phyloP scores from a whole-genome alignment of 2,888 invertebrate species.

The Callosobruchus maculatus region DNA sequence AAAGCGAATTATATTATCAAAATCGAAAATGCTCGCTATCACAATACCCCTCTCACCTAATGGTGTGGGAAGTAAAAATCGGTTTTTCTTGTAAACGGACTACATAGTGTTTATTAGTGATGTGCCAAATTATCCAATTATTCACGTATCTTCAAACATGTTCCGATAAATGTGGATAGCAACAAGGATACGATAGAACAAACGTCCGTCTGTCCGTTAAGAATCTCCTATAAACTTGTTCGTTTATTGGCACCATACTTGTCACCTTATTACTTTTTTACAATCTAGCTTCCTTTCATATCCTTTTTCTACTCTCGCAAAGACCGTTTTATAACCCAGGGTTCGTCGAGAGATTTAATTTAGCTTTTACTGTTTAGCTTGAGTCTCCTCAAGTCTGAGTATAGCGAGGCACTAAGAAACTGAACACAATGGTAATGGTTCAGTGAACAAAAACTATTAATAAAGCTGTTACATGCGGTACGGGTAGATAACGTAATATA shows the following conservation, averaged over 20 bases:
- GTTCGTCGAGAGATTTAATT: not conserved
- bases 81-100: no score
- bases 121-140: no score
- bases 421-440: not conserved
- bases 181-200: not conserved
- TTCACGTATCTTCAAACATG: no score
- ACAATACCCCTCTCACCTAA: no score
- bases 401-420: not conserved
- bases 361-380: not conserved
- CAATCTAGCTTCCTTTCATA: not conserved
- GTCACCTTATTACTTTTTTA: no score
- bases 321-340: not conserved
- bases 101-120: no score
- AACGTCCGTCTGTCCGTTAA: not conserved
- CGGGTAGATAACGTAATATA: slow-evolving; percentile 21
- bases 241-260: not conserved
- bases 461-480: slow-evolving; percentile 30
- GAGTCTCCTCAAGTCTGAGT: not conserved
- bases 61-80: no score
- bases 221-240: not conserved
- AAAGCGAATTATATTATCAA: no score
- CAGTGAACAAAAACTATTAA: slow-evolving; percentile 28
- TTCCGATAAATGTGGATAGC: no score
- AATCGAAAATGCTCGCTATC: no score
- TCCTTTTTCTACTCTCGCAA: not conserved